phyloP scores from a whole-genome alignment of 2,888 invertebrate genomes.

The Drosophila robusta region DNA sequence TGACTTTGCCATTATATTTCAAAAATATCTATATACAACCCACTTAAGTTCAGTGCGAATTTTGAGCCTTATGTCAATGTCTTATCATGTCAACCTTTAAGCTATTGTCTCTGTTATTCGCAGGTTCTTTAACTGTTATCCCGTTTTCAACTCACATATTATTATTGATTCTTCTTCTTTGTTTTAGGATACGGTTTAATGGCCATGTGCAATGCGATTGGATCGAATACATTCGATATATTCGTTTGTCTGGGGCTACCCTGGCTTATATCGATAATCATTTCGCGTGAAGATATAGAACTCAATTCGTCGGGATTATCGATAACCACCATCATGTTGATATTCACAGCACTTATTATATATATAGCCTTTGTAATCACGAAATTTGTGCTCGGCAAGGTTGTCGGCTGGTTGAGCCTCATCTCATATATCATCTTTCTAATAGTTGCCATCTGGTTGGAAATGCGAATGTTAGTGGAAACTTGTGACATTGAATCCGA shows the following conservation, averaged over 20 bases:
- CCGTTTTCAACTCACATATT: too few relatives aligned
- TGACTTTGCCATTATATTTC: too few relatives aligned
- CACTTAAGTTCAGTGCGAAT: too few relatives aligned
- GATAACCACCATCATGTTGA: slow-evolving; percentile 93
- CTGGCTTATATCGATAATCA: slow-evolving; percentile 93
- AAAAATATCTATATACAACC: too few relatives aligned
- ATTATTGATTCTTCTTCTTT: too few relatives aligned
- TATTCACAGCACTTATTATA: slow-evolving; percentile 92
- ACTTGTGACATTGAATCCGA: slow-evolving; percentile 50
- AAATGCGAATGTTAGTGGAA: slow-evolving; percentile 6
- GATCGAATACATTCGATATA: slow-evolving; percentile 95
- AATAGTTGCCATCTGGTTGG: slow-evolving; percentile 85
- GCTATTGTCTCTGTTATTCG: too few relatives aligned
- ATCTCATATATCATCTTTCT: slow-evolving; percentile 93
- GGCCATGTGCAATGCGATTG: slow-evolving; percentile 95
- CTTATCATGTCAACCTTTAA: too few relatives aligned
- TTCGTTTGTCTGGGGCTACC: slow-evolving; percentile 93
- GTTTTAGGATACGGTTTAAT: slow-evolving; percentile 89
- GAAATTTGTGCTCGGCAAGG: slow-evolving; percentile 92
- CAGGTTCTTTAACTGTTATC: too few relatives aligned
- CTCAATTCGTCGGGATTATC: slow-evolving; percentile 94
- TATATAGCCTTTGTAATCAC: slow-evolving; percentile 92
- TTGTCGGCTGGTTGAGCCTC: slow-evolving; percentile 92
- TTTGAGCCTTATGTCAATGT: too few relatives aligned
- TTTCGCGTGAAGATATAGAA: slow-evolving; percentile 89